Evolutionary conservation across 2,888 invertebrate genomes (phyloP), one percentile per base, ranked within the genome.

Genomic region (Dolichopus griseipennis): DNA sequence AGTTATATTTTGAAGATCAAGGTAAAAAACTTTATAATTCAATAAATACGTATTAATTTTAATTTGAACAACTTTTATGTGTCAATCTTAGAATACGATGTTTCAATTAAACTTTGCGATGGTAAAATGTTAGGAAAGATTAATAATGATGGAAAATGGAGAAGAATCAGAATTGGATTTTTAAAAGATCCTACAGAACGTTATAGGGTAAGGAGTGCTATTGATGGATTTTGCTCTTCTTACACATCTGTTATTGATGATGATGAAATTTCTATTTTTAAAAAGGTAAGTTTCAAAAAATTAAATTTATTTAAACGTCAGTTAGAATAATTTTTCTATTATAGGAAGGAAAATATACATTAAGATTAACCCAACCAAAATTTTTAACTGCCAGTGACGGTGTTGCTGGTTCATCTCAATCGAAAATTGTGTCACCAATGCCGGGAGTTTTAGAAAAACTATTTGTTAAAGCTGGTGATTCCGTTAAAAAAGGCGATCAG

Each of bases 371-470:
- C 2, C 82, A 83, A 67, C 86, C 88, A 0, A 87, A 86, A 75
- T 88, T 87, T 74, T 74, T 85, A 3, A 80, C 79, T 18, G 75
- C 79, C 2, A 75, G 83, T 18, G 81, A 78, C 5, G 80, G 81
- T 72, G 77, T 79, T 22, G 78, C 73, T 1, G 74, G 72, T 1
- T 72, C 72, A 4, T 79, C 84, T 70, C 85, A 84, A n/a, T 87
- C 87, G 7, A 84, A 84, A 68, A 87, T 91, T 1, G 80, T 88
- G 1, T 92, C 97, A 8, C 98, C 98, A 12, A 99, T 99, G 88
- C 98, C 98, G 0, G 99, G 99, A 1, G 87, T 97, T 20, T 84
- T 99, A 63, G 97, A 98, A 77, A 94, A 93, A 79, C 83, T 98
- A 66, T 84, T 93, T 22, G 95, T 98, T 2, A 85, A 86, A 70